phyloP scores from a whole-genome alignment of 2,888 invertebrate species.

The Scaptomyza parva region DNA sequence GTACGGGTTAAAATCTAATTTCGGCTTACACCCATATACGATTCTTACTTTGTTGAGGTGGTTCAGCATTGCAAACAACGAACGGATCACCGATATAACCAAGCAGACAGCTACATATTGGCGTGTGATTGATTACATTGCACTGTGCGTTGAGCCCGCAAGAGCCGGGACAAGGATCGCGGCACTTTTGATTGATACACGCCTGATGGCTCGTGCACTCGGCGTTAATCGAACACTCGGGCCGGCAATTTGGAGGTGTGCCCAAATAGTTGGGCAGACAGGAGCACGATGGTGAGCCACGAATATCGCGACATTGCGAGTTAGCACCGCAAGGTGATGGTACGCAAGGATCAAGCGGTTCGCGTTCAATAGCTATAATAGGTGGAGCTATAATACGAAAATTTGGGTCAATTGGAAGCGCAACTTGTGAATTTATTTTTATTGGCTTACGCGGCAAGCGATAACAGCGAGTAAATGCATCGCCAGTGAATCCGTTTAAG shows the following conservation, averaged over 20 bases:
- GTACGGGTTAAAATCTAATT: slow-evolving; percentile 5
- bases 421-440: no score
- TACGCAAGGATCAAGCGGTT: slow-evolving; percentile 87
- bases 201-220: slow-evolving; percentile 89
- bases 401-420: slow-evolving; percentile 1
- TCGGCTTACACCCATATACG: neutral
- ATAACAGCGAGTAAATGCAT: slow-evolving; percentile 86
- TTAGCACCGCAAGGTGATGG: slow-evolving; percentile 92
- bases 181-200: slow-evolving; percentile 91
- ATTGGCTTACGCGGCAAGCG: slow-evolving; percentile 83
- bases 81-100: slow-evolving; percentile 89
- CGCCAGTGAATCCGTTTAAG: slow-evolving; percentile 87
- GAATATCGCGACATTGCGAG: slow-evolving; percentile 87
- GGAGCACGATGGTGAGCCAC: slow-evolving; percentile 87
- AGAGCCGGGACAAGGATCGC: slow-evolving; percentile 89
- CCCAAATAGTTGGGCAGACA: slow-evolving; percentile 91
- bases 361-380: slow-evolving; percentile 65
- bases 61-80: slow-evolving; percentile 86
- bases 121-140: slow-evolving; percentile 89
- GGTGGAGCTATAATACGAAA: slow-evolving; percentile 59
- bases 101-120: slow-evolving; percentile 88
- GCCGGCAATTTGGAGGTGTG: slow-evolving; percentile 90
- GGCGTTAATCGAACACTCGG: slow-evolving; percentile 91
- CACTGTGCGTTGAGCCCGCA: slow-evolving; percentile 88
- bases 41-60: slow-evolving; percentile 83